A percentile compares a stretch with the other conserved stretches of the same genome.
Evolutionary conservation across 2,113 vertebrate genomes (phyloP).

Genomic region (Potamarius usumacintae): DNA sequence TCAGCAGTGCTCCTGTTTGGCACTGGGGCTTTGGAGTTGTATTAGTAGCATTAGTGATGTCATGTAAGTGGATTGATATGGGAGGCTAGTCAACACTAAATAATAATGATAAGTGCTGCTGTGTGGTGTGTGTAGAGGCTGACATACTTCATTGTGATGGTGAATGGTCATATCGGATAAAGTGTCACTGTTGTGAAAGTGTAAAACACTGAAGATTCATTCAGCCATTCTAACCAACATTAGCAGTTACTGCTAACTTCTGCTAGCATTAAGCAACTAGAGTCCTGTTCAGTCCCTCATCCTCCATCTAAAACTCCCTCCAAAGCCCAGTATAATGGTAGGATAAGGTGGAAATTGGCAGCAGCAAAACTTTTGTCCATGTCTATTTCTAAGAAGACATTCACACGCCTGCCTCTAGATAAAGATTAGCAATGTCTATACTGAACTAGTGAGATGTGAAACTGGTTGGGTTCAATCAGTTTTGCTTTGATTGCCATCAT

Average conservation of each 20-base stretch:
- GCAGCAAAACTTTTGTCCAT: background rate
- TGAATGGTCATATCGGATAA: too few relatives aligned
- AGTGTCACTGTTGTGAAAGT: background rate
- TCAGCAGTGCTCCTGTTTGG: background rate
- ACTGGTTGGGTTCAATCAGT: background rate
- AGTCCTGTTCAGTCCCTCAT: background rate
- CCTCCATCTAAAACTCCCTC: background rate
- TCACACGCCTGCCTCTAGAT: background rate
- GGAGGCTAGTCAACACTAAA: background rate
- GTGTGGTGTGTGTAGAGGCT: background rate
- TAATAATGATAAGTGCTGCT: conserved; percentile 33
- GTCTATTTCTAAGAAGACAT: background rate
- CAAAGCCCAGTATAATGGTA: background rate
- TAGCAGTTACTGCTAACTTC: background rate
- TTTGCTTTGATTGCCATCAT: background rate
- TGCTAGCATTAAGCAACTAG: background rate
- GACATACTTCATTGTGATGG: background rate
- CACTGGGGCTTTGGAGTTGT: background rate
- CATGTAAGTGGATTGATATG: conserved; percentile 12
- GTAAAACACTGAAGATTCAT: background rate
- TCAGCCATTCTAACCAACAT: background rate
- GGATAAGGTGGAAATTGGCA: too few relatives aligned
- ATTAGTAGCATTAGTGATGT: background rate
- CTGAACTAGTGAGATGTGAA: background rate
- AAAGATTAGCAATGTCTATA: background rate